Percentiles rank a stretch among this genome's conserved stretches.
Evolutionary conservation across 2,113 vertebrate genomes (phyloP).

Genomic region (Nibea coibor): DNA sequence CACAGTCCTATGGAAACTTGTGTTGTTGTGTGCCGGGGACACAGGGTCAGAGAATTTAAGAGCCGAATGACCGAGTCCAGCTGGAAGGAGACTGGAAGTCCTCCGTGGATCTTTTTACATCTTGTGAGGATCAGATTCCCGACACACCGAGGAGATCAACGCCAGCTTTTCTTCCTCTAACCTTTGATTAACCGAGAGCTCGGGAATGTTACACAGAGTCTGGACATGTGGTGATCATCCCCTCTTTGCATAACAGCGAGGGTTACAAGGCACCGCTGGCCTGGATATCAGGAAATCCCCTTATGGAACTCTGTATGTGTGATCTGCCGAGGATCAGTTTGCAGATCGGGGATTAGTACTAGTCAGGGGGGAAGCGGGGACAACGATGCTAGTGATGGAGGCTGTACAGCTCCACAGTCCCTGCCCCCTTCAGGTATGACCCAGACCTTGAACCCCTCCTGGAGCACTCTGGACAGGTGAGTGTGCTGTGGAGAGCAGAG

Average conservation of each 20-base stretch:
- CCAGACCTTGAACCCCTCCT: slow-evolving; percentile 52
- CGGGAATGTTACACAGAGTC: slow-evolving; percentile 20
- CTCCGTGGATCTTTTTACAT: slow-evolving; percentile 34
- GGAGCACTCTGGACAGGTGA: slow-evolving; percentile 73
- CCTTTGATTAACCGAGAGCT: slow-evolving; percentile 45
- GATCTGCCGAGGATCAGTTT: slow-evolving; percentile 48
- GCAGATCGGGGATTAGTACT: slow-evolving; percentile 30
- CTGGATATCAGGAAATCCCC: slow-evolving; percentile 67
- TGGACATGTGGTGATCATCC: slow-evolving; percentile 44
- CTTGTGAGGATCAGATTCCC: slow-evolving; percentile 4
- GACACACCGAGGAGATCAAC: slow-evolving; percentile 2
- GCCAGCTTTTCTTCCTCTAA: slow-evolving; percentile 37
- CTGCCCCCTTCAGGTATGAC: slow-evolving; percentile 63
- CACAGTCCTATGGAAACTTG: slow-evolving; percentile 35
- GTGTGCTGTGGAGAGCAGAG: slow-evolving; percentile 16
- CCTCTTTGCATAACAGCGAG: slow-evolving; percentile 36
- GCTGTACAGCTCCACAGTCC: slow-evolving; percentile 11
- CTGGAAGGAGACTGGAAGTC: slow-evolving; percentile 35
- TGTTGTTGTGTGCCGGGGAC: slow-evolving; percentile 26
- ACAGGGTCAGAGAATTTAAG: slow-evolving; percentile 45
- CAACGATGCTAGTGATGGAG: slow-evolving; percentile 43
- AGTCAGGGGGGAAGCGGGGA: slow-evolving; percentile 30
- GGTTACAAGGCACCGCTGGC: slow-evolving; percentile 31
- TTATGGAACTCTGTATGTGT: slow-evolving; percentile 51
- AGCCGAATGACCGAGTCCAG: slow-evolving; percentile 38